phyloP scores from a whole-genome alignment of 2,113 vertebrate species.

The Setophaga coronata region DNA sequence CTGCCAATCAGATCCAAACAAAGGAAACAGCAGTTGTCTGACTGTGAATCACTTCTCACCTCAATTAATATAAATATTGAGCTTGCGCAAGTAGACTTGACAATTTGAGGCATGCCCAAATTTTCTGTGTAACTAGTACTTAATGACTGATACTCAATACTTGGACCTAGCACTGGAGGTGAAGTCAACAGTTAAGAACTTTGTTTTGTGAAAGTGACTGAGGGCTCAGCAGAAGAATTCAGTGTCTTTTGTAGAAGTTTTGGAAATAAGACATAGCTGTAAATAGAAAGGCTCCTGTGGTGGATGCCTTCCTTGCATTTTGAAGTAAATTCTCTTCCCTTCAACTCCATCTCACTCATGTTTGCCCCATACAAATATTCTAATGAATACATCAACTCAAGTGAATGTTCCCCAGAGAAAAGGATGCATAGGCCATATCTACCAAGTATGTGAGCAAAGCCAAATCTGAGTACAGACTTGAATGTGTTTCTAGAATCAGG shows the following conservation, averaged over 20 bases:
- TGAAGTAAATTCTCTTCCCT: background rate
- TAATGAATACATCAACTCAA: background rate
- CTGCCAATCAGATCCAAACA: constrained; percentile 55
- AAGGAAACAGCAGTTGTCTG: constrained; percentile 36
- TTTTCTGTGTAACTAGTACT: constrained; percentile 27
- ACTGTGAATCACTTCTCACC: constrained; percentile 58
- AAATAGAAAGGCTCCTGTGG: background rate
- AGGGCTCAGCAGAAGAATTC: background rate
- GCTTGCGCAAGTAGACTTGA: constrained; percentile 44
- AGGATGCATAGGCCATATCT: background rate
- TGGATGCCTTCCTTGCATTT: background rate
- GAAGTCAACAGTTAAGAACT: constrained; percentile 40
- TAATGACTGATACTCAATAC: constrained; percentile 29
- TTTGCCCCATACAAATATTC: background rate
- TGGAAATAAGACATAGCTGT: background rate
- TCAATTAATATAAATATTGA: constrained; percentile 51
- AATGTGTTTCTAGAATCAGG: background rate
- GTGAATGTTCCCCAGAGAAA: background rate
- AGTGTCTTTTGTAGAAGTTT: background rate
- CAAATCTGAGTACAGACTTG: background rate
- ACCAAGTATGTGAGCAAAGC: background rate
- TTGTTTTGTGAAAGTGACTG: background rate
- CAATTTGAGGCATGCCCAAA: constrained; percentile 57
- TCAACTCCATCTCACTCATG: background rate
- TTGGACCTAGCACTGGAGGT: background rate